A percentile compares a stretch with the other conserved stretches of the same genome.
Conservation (phyloP, 2,113 vertebrate genomes). For the Reinhardtius hippoglossoides region DNA sequence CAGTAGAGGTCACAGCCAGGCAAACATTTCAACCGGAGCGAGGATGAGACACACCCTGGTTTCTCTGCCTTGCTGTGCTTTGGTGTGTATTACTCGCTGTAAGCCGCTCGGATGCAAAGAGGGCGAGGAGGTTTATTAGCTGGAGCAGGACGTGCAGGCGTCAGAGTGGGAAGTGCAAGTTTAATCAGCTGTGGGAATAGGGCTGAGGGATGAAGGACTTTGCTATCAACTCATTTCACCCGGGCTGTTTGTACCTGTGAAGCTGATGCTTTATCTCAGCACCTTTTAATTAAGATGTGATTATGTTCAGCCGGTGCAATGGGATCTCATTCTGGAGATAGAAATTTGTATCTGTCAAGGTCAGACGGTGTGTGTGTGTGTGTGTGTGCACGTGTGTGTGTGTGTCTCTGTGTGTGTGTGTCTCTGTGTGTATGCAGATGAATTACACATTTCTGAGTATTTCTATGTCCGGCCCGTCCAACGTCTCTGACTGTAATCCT, state of each 20-base stretch:
- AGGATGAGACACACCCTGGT: constrained; percentile 68
- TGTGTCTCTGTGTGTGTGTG: neutral
- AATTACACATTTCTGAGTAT: constrained; percentile 24
- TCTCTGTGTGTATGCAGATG: constrained; percentile 21
- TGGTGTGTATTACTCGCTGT: neutral
- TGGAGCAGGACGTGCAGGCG: constrained; percentile 26
- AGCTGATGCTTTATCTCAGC: constrained; percentile 53
- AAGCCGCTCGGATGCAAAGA: constrained; percentile 19
- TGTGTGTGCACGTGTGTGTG: neutral
- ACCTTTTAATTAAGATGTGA: constrained; percentile 54
- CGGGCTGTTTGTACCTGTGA: constrained; percentile 31
- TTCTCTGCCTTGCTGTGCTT: constrained; percentile 1
- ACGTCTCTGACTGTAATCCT: constrained; percentile 52
- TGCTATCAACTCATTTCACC: constrained; percentile 21
- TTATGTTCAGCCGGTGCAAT: constrained; percentile 12
- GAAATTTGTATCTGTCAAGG: constrained; percentile 53
- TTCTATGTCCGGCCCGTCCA: constrained; percentile 15
- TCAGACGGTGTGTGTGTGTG: constrained; percentile 29
- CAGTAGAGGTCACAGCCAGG: constrained; percentile 69
- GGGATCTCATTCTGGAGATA: constrained; percentile 22
- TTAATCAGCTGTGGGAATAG: constrained; percentile 36
- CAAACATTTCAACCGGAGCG: constrained; percentile 16
- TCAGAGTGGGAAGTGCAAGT: constrained; percentile 25
- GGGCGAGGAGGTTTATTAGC: constrained; percentile 13
- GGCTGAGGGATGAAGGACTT: constrained; percentile 29